These are phyloP conservation scores for Philhelius pedissequus DNA, from an alignment of 2,888 invertebrate species.

Conservation along the genomic window DNA sequence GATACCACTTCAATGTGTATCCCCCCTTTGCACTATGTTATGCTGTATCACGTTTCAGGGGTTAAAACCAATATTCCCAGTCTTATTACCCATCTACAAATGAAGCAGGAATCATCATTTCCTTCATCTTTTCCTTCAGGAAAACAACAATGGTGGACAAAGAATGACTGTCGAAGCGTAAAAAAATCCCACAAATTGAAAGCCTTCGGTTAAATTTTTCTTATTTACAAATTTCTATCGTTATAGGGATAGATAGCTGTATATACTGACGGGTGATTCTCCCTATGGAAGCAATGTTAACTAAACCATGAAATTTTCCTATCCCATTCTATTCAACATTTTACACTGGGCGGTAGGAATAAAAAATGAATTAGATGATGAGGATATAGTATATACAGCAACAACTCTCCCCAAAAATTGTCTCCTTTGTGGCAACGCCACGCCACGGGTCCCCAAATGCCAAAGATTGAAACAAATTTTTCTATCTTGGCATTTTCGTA, in stretches of 20 bases:
- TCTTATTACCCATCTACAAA: conserved; percentile 52
- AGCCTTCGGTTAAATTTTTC: conserved; percentile 58
- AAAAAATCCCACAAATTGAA: conserved; percentile 59
- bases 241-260: neutral
- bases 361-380: conserved; percentile 64
- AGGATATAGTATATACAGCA: conserved; percentile 54
- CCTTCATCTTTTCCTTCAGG: neutral
- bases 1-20: conserved; percentile 7
- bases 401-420: conserved; percentile 29
- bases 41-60: conserved; percentile 15
- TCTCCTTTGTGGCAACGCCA: neutral
- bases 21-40: neutral
- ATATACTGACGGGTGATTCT: neutral
- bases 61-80: conserved; percentile 40
- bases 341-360: conserved; percentile 17
- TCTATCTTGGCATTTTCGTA: conserved; percentile 61
- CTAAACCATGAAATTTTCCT: conserved; percentile 60
- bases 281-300: conserved; percentile 46
- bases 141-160: conserved; percentile 22
- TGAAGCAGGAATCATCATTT: conserved; percentile 45
- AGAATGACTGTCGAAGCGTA: conserved; percentile 11
- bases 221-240: conserved; percentile 26
- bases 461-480: conserved; percentile 65
- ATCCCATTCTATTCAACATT: conserved; percentile 12
- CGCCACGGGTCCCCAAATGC: conserved; percentile 41